These are phyloP conservation scores for Heliothis peltigera DNA, from an alignment of 2,888 invertebrate genomes.

Conservation along the genomic window DNA sequence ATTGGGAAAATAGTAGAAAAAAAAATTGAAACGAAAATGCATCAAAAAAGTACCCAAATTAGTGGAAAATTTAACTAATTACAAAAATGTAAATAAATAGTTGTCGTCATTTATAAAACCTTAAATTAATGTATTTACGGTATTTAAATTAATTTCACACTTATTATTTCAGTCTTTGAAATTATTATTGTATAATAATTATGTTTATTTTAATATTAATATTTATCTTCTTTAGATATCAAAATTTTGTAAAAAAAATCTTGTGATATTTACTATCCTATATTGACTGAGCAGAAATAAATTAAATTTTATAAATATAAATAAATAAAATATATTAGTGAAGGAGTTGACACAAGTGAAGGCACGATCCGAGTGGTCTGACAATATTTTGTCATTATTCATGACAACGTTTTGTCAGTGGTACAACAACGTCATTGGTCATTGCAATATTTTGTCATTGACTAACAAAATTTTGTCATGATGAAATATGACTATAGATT, in stretches of 20 bases:
- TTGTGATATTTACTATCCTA: slow-evolving; percentile 60
- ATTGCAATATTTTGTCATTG: slow-evolving; percentile 39
- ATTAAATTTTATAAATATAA: slow-evolving; percentile 60
- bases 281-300: slow-evolving; percentile 70
- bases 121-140: slow-evolving; percentile 14
- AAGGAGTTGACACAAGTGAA: slow-evolving; percentile 28
- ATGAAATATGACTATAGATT: slow-evolving; percentile 23
- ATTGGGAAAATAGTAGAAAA: not conserved
- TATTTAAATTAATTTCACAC: slow-evolving; percentile 27
- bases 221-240: slow-evolving; percentile 37
- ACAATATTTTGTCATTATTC: slow-evolving; percentile 24
- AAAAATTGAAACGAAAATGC: not conserved
- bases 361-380: slow-evolving; percentile 24
- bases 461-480: slow-evolving; percentile 28
- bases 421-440: slow-evolving; percentile 35
- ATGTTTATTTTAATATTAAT: slow-evolving; percentile 23
- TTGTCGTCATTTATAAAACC: slow-evolving; percentile 18
- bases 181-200: slow-evolving; percentile 14
- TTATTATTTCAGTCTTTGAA: slow-evolving; percentile 33
- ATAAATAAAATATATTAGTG: slow-evolving; percentile 47
- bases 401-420: slow-evolving; percentile 46
- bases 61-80: too few species aligned
- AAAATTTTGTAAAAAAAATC: slow-evolving; percentile 40
- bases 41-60: not conserved
- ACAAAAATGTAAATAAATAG: slow-evolving; percentile 50